Evolutionary conservation across 2,797 vertebrate genomes (phyloP), one percentile per base, ranked within the genome.

Genomic region (Muscicapa striata): DNA sequence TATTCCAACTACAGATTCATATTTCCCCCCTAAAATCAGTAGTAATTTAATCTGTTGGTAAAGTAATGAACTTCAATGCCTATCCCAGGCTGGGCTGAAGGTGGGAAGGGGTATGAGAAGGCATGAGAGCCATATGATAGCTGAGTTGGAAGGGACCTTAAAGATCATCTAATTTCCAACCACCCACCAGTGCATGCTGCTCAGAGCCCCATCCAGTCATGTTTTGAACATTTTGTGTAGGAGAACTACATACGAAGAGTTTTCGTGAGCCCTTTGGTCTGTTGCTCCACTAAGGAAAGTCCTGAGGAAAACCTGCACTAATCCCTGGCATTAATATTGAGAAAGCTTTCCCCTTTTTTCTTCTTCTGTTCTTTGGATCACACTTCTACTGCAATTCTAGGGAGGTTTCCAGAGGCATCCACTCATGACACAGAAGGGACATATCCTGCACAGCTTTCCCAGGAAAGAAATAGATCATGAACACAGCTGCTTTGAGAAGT

Each of bases 21-120:
- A 54, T 5, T 62, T 16, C 5, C 5, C 8, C 1, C 5, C 0
- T 1, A 8, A 40, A 32, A 2, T 23, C 13, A 51, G 5, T 45
- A 55, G 7, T 41, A 79, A 22, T 12, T 63, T 81, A 7, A 52
- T n/a, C 15, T 45, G 11, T 26, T 49, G 10, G 32, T 43, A 12
- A 1, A 11, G 1, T 58, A 57, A 66, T 46, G 21, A 69, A 54
- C 11, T 75, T 58, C 12, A 16, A 45, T 38, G 21, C 11, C 8
- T 38, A 6, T 27, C 4, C 16, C 7, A 6, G 23, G 8, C 8
- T 70, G 16, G 5, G 8, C 15, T 67, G n/a, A 41, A 36, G 6
- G 13, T 46, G 9, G 9, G 13, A 77, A 89, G 5, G 19, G 13
- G 3, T 30, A 11, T 58, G 17, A 84, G 9, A 17, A 93, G 8